phyloP scores from a whole-genome alignment of 2,113 vertebrate species.

The Hippocampus abdominalis region DNA sequence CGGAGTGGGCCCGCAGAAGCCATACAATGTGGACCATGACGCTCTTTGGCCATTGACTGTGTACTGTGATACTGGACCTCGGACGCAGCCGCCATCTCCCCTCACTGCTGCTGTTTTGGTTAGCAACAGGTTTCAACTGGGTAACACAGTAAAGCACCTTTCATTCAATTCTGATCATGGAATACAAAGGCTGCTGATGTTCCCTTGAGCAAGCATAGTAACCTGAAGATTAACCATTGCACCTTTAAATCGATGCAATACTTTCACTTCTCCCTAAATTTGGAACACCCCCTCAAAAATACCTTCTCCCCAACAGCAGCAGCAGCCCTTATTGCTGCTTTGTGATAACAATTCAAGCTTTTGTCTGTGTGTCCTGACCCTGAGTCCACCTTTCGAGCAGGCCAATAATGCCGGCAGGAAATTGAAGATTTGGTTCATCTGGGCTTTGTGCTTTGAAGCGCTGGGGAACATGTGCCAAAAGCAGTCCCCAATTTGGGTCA shows the following conservation, averaged over 20 bases:
- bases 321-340: background rate
- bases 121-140: background rate
- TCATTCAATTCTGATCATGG: too few relatives aligned
- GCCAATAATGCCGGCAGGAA: constrained; percentile 28
- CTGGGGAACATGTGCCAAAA: constrained; percentile 9
- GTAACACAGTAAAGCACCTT: background rate
- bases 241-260: background rate
- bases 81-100: too few relatives aligned
- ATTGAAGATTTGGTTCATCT: constrained; percentile 46
- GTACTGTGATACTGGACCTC: background rate
- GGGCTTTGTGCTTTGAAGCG: constrained; percentile 34
- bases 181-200: background rate
- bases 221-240: background rate
- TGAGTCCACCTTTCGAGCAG: constrained; percentile 25
- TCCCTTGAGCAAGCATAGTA: background rate
- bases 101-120: too few relatives aligned
- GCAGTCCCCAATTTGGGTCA: constrained; percentile 42
- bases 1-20: background rate
- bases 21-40: background rate
- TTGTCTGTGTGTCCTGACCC: constrained; percentile 6
- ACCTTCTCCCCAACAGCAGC: background rate
- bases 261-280: background rate
- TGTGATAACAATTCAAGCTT: constrained; percentile 25
- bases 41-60: background rate
- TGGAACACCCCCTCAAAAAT: background rate